Evolutionary conservation across 2,888 invertebrate genomes (phyloP), one percentile per base, ranked within the genome.

Genomic region (Cetonia aurata): DNA sequence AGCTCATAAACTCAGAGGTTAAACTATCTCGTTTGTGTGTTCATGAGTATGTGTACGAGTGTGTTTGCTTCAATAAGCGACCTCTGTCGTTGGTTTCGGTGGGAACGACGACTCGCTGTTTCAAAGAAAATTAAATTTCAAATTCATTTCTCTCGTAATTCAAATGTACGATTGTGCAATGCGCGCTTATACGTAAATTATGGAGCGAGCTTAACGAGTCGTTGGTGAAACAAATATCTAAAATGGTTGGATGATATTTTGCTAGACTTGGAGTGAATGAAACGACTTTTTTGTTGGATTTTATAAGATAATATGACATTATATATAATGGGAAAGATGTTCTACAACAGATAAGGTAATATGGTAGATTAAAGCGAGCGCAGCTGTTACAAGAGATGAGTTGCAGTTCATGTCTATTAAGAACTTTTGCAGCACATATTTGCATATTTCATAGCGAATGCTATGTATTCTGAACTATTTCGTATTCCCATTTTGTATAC

Each of bases 111-210:
- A 13, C 25, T 25, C 19, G 10, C 25, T 52, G 52, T 12, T 19
- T 19, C 52, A 52, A 52, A 52, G 52, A 52, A 52, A 52, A 52
- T 52, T 52, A 52, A 52, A 52, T 52, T 52, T 52, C 52, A 25
- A 19, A 52, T 52, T 52, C 52, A 52, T 52, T n/a, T 52, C 52
- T 17, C 25, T 52, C 9, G 52, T 25, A 52, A 52, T 52, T 52
- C 52, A 25, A 25, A 19, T 25, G 25, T 52, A 52, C 52, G 19
- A 52, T 25, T 25, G 52, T 12, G 25, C 52, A 52, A 52, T 17
- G 25, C 17, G 25, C 6, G 25, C 19, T 10, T 19, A 37, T 37
- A 10, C 52, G 17, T 52, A 52, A 52, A 52, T 52, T 52, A 52
- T 25, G 25, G 17, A 52, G 25, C 19, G 52, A 19, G 52, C 12